phyloP scores from a whole-genome alignment of 2,113 vertebrate species.

The Rana temporaria region DNA sequence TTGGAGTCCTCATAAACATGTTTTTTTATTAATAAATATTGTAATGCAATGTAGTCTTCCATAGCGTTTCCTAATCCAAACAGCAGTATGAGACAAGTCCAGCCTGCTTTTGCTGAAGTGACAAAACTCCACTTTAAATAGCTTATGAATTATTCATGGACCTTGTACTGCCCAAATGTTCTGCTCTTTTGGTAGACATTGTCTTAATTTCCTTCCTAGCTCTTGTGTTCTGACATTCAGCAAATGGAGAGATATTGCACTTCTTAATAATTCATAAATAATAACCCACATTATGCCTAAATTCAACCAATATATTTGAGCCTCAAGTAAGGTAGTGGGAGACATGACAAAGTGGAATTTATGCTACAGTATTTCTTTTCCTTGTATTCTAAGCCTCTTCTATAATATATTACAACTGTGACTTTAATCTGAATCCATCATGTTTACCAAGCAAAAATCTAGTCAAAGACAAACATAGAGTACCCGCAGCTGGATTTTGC shows the following conservation, averaged over 20 bases:
- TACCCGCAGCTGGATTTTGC: no score
- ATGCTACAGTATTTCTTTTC: background rate
- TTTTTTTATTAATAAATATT: no score
- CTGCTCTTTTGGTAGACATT: slow-evolving; percentile 70
- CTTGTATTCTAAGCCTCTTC: background rate
- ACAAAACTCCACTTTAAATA: slow-evolving; percentile 75
- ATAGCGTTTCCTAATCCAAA: background rate
- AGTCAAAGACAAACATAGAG: no score
- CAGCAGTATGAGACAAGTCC: slow-evolving; percentile 5
- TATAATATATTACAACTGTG: background rate
- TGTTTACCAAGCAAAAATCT: background rate
- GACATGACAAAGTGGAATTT: background rate
- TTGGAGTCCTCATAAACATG: no score
- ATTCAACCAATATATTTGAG: slow-evolving; percentile 60
- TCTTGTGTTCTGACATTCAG: slow-evolving; percentile 74
- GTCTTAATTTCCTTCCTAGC: slow-evolving; percentile 76
- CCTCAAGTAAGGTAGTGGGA: slow-evolving; percentile 30
- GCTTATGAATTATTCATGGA: slow-evolving; percentile 81
- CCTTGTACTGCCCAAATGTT: slow-evolving; percentile 78
- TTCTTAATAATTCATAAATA: slow-evolving; percentile 75
- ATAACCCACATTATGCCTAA: slow-evolving; percentile 60
- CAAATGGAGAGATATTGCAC: slow-evolving; percentile 66
- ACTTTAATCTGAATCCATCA: background rate
- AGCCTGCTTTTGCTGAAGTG: slow-evolving; percentile 63
- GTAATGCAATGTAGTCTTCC: background rate